Evolutionary conservation across 2,888 invertebrate genomes (phyloP), one percentile per base, ranked within the genome.

Genomic region (Polylopha cassiicola): DNA sequence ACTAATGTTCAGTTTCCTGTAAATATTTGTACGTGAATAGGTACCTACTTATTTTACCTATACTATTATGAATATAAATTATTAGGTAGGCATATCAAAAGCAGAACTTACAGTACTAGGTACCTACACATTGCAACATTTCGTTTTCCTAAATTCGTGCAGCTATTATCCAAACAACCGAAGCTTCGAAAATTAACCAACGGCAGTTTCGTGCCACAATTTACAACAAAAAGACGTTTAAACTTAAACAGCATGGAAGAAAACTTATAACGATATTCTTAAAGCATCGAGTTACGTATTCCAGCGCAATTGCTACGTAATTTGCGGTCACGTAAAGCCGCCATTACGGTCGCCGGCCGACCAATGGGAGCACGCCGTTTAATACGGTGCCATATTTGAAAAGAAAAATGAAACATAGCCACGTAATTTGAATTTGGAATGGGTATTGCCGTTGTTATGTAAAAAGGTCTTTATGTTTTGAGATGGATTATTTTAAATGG

Each of bases 321-420:
- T 80, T 80, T 80, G 81, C 66, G 80, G 84, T 85, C 85, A 84
- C 85, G 82, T 76, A 72, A 86, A 67, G 57, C 73, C 57, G 73
- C 78, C 82, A 84, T 86, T 86, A 86, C 63, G 51, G 50, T 55
- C 46, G 50, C 46, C 53, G 52, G 50, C 46, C 67, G 63, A 53
- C 85, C 85, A 85, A 86, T 84, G 61, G 65, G 68, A 71, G 65
- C 61, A 61, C 72, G 54, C 51, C 61, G 48, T 72, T 79, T 79
- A 80, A 84, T 84, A 65, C 66, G 70, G 64, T 76, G 73, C 71
- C 65, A 66, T 74, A 67, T 80, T 78, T 69, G 65, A 73, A 76
- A 75, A 72, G 50, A 61, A 61, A 65, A 65, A 62, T 47, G 50
- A 50, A 54, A 59, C 53, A 46, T 44, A 43, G 55, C 49, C 55